Conservation (phyloP, 2,797 vertebrate genomes). For the Chromobotia macracanthus region DNA sequence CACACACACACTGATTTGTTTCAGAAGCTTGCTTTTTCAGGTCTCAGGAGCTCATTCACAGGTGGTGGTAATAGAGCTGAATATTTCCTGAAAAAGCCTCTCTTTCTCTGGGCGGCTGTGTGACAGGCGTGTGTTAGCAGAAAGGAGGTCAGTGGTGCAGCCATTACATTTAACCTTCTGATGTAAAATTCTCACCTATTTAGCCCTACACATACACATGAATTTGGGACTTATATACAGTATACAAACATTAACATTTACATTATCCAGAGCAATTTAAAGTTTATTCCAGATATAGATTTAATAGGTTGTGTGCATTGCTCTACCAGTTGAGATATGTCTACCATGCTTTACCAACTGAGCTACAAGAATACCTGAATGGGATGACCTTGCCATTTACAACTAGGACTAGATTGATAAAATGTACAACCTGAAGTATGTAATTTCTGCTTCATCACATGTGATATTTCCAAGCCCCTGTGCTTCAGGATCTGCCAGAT, state of each 20-base stretch:
- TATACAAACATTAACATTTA: neutral
- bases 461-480: too few species aligned
- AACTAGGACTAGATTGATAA: too few species aligned
- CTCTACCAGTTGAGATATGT: too few species aligned
- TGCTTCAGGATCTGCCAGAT: too few species aligned
- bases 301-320: too few species aligned
- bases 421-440: too few species aligned
- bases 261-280: too few species aligned
- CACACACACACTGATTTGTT: conserved; percentile 55
- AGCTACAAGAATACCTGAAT: too few species aligned
- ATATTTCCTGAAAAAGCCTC: conserved; percentile 65
- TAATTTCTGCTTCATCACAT: too few species aligned
- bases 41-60: conserved; percentile 66
- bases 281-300: too few species aligned
- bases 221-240: neutral
- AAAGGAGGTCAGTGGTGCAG: conserved; percentile 56
- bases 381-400: too few species aligned
- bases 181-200: conserved; percentile 48
- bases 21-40: conserved; percentile 57
- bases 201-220: conserved; percentile 6
- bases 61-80: conserved; percentile 65
- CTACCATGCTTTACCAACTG: too few species aligned
- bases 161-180: conserved; percentile 54
- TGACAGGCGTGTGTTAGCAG: conserved; percentile 58
- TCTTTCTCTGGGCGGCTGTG: conserved; percentile 48